These are phyloP conservation scores for Argyresthia goedartella DNA, from an alignment of 2,888 invertebrate species.

Conservation along the genomic window DNA sequence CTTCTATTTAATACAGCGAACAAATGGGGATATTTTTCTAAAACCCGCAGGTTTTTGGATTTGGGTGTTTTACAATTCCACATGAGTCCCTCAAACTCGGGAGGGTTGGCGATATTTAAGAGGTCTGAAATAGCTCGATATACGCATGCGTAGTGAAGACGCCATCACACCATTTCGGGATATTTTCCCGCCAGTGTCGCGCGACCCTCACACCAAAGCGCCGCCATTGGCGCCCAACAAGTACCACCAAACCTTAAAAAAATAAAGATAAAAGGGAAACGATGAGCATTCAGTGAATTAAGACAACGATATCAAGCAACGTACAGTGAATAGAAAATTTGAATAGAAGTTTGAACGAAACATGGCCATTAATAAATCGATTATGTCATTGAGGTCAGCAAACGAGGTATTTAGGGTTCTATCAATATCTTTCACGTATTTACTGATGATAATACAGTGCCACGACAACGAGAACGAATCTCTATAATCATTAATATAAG, in stretches of 20 bases:
- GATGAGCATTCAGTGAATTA: not conserved
- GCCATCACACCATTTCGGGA: slow-evolving; percentile 1
- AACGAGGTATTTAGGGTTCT: slow-evolving; percentile 21
- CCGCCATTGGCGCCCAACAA: slow-evolving; percentile 14
- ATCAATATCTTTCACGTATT: slow-evolving; percentile 27
- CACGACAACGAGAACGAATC: slow-evolving; percentile 47
- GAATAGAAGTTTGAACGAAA: slow-evolving; percentile 12
- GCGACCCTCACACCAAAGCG: slow-evolving; percentile 20
- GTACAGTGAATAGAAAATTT: not conserved
- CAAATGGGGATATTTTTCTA: too few relatives aligned
- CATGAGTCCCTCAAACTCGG: not conserved
- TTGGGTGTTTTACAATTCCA: too few relatives aligned
- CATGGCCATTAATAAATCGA: slow-evolving; percentile 32
- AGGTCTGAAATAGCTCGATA: not conserved
- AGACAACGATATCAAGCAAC: not conserved
- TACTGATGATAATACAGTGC: slow-evolving; percentile 44
- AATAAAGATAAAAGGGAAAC: slow-evolving; percentile 8
- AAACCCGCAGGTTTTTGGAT: too few relatives aligned
- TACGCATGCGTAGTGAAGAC: not conserved
- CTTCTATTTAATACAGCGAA: too few relatives aligned
- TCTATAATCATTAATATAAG: slow-evolving; percentile 16
- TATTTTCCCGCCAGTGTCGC: slow-evolving; percentile 43
- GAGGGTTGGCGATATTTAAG: not conserved
- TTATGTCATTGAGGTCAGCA: slow-evolving; percentile 17
- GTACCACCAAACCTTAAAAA: not conserved